Conservation (phyloP, 2,888 invertebrate species). For the Nomada goodeniana region DNA sequence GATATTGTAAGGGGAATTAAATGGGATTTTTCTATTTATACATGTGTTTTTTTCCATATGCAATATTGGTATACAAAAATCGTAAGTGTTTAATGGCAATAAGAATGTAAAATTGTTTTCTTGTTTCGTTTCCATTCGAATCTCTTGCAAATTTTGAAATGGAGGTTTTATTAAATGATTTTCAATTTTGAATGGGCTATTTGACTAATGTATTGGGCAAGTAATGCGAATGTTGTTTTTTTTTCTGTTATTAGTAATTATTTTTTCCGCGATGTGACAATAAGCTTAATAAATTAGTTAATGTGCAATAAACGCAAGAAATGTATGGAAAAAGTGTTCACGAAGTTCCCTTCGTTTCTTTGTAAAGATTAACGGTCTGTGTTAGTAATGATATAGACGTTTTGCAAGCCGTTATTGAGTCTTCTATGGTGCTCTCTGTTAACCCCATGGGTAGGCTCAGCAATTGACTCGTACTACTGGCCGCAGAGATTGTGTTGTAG, state of each 20-base stretch:
- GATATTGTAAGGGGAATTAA: too few species aligned
- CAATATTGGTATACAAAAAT: too few species aligned
- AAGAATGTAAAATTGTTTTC: too few species aligned
- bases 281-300: neutral
- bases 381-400: neutral
- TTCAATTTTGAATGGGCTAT: neutral
- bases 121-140: too few species aligned
- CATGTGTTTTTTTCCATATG: too few species aligned
- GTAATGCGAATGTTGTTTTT: neutral
- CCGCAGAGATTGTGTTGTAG: neutral
- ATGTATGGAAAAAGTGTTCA: neutral
- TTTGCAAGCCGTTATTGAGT: neutral
- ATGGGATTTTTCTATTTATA: too few species aligned
- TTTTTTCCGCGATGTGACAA: neutral
- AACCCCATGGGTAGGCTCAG: slow-evolving; percentile 14
- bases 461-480: slow-evolving; percentile 64
- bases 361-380: neutral
- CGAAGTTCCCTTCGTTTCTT: too few species aligned
- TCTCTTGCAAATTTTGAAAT: neutral
- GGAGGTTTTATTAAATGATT: neutral
- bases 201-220: neutral
- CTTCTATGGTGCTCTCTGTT: slow-evolving; percentile 1
- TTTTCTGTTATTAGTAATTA: neutral
- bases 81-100: too few species aligned
- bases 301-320: neutral